Evolutionary conservation across 2,797 vertebrate genomes (phyloP), one percentile per base, ranked within the genome.

Genomic region (Podargus strigoides): DNA sequence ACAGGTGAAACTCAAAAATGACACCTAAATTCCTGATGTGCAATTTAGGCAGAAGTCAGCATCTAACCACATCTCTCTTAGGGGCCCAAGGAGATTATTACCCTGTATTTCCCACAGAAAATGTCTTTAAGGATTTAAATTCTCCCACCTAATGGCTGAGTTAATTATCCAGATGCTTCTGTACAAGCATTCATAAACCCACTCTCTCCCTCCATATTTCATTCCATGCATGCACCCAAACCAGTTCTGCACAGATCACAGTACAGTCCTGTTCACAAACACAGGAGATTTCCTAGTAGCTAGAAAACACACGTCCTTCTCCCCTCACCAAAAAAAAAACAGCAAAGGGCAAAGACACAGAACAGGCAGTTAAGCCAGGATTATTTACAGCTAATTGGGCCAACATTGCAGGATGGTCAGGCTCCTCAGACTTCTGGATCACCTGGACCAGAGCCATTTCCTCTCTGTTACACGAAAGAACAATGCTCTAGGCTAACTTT

Each of bases 371-470:
- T 50, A 42, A 58, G 46, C 14, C 50, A 20, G 63, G 22, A 69
- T 81, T 89, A 86, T 81, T 93, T 89, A 55, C 74, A 68, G 66
- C 58, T 84, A 14, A 53, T 50, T 58, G 81, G 42, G 67, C 50
- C 80, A 82, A 60, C 58, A 68, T 73, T 84, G 88, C 77, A 72
- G 47, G 86, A 93, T 32, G 27, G 56, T 66, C 50, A 82, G 80
- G 39, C 77, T 95, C 70, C 88, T 85, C 50, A 47, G 69, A 70
- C 95, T 92, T 90, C 84, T 93, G 87, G 77, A 90, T 93, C 70
- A 50, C 49, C 78, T 89, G 87, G 86, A 76, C 28, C 36, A 63
- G 59, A 93, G 84, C 84, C 89, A 92, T 83, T 85, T 95, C 85
- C 89, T 74, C 77, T 64, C 69, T 39, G 12, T 85, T 82, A 76